phyloP scores from a whole-genome alignment of 2,797 vertebrate species.

The Oreortyx pictus region DNA sequence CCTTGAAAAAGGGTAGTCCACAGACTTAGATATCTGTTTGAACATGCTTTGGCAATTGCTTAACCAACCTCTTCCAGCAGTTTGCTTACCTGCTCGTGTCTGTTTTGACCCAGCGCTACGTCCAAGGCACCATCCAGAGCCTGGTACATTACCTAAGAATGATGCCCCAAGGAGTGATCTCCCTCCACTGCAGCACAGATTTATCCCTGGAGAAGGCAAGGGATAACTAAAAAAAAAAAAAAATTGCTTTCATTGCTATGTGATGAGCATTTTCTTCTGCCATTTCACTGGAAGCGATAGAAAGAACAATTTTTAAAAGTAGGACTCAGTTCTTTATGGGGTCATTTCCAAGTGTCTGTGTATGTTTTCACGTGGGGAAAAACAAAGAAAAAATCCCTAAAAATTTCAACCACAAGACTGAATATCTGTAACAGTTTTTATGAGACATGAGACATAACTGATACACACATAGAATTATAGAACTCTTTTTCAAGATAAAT shows the following conservation, averaged over 20 bases:
- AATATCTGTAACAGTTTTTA: neutral
- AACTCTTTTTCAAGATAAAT: neutral
- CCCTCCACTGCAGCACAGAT: neutral
- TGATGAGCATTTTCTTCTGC: neutral
- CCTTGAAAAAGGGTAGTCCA: neutral
- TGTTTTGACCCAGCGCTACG: neutral
- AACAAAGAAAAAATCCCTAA: neutral
- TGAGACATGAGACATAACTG: neutral
- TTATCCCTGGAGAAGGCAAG: neutral
- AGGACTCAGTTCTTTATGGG: neutral
- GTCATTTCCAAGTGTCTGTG: neutral
- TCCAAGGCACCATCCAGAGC: neutral
- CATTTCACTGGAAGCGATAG: conserved; percentile 32
- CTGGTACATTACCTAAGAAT: neutral
- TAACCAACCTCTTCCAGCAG: neutral
- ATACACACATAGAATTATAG: neutral
- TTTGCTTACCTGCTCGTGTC: neutral
- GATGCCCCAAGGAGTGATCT: neutral
- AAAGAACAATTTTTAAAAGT: conserved; percentile 19
- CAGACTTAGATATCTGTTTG: fast-evolving
- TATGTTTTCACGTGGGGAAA: neutral
- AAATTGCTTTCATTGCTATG: neutral
- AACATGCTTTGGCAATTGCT: neutral
- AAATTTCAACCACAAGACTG: neutral
- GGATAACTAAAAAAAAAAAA: neutral